These are phyloP conservation scores for Drosophila leonis DNA, from an alignment of 2,888 invertebrate genomes.

Conservation along the genomic window DNA sequence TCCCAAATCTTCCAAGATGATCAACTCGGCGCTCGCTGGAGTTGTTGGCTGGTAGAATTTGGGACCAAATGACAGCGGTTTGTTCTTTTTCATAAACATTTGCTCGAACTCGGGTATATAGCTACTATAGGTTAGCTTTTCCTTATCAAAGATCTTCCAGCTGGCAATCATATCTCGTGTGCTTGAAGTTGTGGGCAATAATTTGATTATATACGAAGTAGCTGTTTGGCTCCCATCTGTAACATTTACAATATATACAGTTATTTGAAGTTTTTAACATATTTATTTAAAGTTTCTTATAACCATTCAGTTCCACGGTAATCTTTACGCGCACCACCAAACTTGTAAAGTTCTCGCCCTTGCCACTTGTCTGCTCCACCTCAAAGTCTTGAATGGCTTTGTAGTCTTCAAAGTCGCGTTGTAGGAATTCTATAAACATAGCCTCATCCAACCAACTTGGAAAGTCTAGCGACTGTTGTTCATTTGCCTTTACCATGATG, in stretches of 20 bases:
- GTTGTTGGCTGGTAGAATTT: constrained; percentile 54
- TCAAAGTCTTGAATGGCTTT: constrained; percentile 61
- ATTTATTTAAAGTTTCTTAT: background rate
- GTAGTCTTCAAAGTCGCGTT: constrained; percentile 58
- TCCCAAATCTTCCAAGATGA: constrained; percentile 82
- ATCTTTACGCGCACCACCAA: constrained; percentile 68
- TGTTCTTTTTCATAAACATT: constrained; percentile 64
- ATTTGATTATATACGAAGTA: constrained; percentile 73
- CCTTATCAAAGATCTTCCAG: constrained; percentile 80
- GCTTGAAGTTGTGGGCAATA: constrained; percentile 54
- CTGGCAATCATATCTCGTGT: constrained; percentile 59
- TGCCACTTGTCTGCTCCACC: constrained; percentile 54
- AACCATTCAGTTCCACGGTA: constrained; percentile 66
- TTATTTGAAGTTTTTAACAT: background rate
- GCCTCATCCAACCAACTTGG: constrained; percentile 50
- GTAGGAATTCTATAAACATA: constrained; percentile 64
- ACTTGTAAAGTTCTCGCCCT: constrained; percentile 82
- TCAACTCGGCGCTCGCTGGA: constrained; percentile 42
- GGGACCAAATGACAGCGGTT: constrained; percentile 67
- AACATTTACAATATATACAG: background rate
- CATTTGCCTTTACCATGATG: constrained; percentile 36
- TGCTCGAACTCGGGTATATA: constrained; percentile 79
- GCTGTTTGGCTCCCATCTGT: constrained; percentile 52
- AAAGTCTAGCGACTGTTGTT: constrained; percentile 4
- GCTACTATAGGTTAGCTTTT: constrained; percentile 73